Conservation (phyloP, 2,888 invertebrate genomes). For the Brenthis hecate region DNA sequence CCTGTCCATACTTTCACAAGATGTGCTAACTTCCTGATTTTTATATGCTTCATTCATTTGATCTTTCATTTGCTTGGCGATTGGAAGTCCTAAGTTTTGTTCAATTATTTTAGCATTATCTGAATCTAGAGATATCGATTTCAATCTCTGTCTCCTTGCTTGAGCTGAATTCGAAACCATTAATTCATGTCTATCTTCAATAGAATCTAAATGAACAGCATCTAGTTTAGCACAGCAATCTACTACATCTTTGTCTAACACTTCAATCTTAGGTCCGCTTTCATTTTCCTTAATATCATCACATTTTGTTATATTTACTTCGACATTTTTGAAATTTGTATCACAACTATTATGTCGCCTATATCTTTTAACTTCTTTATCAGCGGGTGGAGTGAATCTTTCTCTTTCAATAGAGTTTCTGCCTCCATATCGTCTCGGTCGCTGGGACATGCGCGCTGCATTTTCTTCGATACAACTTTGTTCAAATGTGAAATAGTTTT, state of each 20-base stretch:
- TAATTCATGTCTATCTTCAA: constrained; percentile 60
- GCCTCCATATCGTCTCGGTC: constrained; percentile 68
- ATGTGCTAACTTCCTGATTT: constrained; percentile 69
- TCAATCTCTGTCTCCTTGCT: constrained; percentile 75
- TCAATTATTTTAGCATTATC: constrained; percentile 83
- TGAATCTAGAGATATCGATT: constrained; percentile 82
- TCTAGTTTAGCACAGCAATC: constrained; percentile 73
- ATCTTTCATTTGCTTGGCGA: constrained; percentile 79
- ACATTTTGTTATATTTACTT: constrained; percentile 59
- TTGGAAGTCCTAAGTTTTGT: constrained; percentile 79
- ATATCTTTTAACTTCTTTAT: constrained; percentile 69
- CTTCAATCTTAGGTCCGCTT: constrained; percentile 40
- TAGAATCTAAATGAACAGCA: constrained; percentile 56
- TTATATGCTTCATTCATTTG: constrained; percentile 77
- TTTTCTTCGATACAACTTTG: constrained; percentile 56
- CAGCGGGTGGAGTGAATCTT: constrained; percentile 69
- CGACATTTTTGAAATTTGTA: constrained; percentile 69
- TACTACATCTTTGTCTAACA: constrained; percentile 60
- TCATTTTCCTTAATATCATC: constrained; percentile 60
- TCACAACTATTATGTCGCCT: constrained; percentile 75
- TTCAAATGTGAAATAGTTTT: constrained; percentile 76
- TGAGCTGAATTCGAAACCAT: constrained; percentile 63
- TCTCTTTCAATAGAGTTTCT: constrained; percentile 74
- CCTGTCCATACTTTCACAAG: constrained; percentile 70
- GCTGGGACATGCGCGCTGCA: constrained; percentile 52